These are phyloP conservation scores for Sycophila texana DNA, from an alignment of 2,888 invertebrate species.

Conservation along the genomic window DNA sequence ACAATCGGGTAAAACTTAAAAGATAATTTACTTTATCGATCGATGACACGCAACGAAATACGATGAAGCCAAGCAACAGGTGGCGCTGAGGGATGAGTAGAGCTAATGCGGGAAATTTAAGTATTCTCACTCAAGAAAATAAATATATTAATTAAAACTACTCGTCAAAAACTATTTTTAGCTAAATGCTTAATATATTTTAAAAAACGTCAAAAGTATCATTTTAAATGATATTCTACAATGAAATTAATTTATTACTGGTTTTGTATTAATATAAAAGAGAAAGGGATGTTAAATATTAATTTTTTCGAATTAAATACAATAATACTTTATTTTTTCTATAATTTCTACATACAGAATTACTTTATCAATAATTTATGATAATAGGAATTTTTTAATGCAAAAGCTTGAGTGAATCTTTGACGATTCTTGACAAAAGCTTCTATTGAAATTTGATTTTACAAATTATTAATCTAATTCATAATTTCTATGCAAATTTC, in stretches of 20 bases:
- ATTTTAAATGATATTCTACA: no score
- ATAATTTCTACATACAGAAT: conserved; percentile 65
- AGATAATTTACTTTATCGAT: no score
- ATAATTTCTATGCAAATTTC: conserved; percentile 57
- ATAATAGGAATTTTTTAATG: conserved; percentile 67
- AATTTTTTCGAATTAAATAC: conserved; percentile 60
- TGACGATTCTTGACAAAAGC: conserved; percentile 58
- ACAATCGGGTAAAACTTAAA: not conserved
- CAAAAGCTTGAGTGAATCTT: conserved; percentile 62
- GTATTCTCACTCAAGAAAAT: no score
- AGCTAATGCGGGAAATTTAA: no score
- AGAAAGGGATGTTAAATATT: conserved; percentile 14
- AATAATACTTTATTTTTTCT: conserved; percentile 70
- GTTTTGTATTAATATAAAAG: not conserved
- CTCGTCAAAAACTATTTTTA: no score
- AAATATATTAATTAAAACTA: no score
- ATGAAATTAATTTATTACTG: no score
- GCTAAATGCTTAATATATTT: no score
- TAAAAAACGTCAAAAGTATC: no score
- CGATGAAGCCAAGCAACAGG: no score
- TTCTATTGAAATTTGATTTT: conserved; percentile 53
- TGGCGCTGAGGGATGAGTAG: no score
- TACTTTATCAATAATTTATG: conserved; percentile 65
- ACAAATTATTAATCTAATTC: conserved; percentile 54
- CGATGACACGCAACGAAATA: no score